Percentiles rank a stretch among this genome's conserved stretches.
phyloP scores from a whole-genome alignment of 1,140 invertebrate genomes.

The Phymastichus coffea region DNA sequence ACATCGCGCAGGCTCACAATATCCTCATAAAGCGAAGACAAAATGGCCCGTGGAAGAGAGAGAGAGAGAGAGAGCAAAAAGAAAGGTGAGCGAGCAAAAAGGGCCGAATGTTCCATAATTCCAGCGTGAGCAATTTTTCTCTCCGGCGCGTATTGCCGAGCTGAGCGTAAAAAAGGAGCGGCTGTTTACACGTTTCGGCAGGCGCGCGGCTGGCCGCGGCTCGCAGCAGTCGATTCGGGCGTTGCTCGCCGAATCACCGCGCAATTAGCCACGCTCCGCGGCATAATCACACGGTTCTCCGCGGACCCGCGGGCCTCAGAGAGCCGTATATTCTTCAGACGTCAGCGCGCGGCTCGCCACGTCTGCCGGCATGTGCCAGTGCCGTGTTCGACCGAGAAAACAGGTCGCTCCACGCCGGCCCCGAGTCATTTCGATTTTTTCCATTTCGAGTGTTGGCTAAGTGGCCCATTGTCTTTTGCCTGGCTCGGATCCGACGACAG shows the following conservation, averaged over 20 bases:
- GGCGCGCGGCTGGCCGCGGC: neutral
- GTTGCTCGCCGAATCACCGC: constrained; percentile 3
- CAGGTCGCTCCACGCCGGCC: neutral
- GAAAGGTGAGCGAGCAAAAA: neutral
- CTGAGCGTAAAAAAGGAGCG: constrained; percentile 30
- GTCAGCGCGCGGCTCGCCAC: neutral
- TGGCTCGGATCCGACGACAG: too few species aligned
- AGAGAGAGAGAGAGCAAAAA: neutral
- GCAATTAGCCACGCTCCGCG: neutral
- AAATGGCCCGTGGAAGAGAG: constrained; percentile 21
- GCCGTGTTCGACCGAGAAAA: constrained; percentile 28
- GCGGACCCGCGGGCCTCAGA: neutral
- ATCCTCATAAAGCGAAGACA: too few species aligned
- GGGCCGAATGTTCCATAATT: constrained; percentile 1
- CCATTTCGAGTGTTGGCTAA: too few species aligned
- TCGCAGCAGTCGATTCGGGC: too few species aligned
- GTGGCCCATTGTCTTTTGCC: too few species aligned
- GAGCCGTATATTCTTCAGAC: constrained; percentile 17
- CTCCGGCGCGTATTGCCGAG: constrained; percentile 27
- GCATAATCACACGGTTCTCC: constrained; percentile 12
- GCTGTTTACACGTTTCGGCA: constrained; percentile 32
- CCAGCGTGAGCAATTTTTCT: constrained; percentile 5
- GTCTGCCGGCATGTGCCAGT: too few species aligned
- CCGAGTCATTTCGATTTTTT: constrained; percentile 12
- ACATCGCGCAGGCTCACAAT: too few species aligned